Percentiles rank a stretch among this genome's conserved stretches.
phyloP scores from a whole-genome alignment of 2,888 invertebrate genomes.

The Malthinus flaveolus region DNA sequence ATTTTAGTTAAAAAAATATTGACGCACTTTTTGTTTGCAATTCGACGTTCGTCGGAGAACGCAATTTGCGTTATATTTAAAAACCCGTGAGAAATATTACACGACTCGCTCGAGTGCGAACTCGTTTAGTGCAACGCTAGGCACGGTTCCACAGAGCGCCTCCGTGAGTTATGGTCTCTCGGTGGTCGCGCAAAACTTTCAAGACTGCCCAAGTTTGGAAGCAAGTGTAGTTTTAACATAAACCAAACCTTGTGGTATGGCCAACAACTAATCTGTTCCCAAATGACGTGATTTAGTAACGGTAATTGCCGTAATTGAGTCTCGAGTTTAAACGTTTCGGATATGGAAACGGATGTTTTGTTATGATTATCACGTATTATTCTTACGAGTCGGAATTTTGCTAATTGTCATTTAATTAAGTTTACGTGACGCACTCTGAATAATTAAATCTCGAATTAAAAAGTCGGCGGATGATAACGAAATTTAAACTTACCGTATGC shows the following conservation, averaged over 20 bases:
- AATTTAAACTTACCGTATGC: conserved; percentile 39
- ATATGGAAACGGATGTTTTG: conserved; percentile 25
- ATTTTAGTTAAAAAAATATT: conserved; percentile 4
- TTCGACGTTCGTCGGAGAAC: not conserved
- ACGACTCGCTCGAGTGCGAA: conserved; percentile 39
- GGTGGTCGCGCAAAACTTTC: conserved; percentile 46
- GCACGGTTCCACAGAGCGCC: conserved; percentile 43
- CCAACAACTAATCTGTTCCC: conserved; percentile 51
- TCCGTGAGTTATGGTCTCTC: conserved; percentile 48
- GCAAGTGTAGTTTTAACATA: conserved; percentile 32
- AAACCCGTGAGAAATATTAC: conserved; percentile 35
- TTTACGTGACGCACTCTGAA: conserved; percentile 4
- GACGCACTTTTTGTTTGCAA: no score
- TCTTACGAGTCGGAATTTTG: conserved; percentile 2
- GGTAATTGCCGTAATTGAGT: conserved; percentile 51
- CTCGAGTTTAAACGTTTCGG: conserved; percentile 33
- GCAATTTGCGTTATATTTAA: conserved; percentile 16
- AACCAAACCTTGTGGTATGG: conserved; percentile 42
- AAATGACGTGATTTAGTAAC: conserved; percentile 53
- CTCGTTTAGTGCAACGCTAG: conserved; percentile 37
- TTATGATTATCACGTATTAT: conserved; percentile 18
- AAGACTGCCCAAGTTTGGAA: conserved; percentile 49
- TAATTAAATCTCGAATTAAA: not conserved
- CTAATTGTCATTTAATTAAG: conserved; percentile 17
- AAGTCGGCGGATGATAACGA: not conserved